phyloP scores from a whole-genome alignment of 2,888 invertebrate genomes.

The Eristalis tenax region DNA sequence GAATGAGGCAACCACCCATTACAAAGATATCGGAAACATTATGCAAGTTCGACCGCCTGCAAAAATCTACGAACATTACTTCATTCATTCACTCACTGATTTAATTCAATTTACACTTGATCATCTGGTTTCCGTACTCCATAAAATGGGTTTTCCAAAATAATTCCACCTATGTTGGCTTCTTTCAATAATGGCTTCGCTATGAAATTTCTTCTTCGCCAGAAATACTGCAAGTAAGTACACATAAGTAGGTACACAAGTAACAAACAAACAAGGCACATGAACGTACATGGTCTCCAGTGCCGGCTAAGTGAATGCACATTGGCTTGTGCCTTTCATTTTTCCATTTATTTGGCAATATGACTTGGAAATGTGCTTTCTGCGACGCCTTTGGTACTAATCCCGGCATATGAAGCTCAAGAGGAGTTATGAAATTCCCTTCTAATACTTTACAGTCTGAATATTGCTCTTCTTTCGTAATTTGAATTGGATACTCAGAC shows the following conservation, averaged over 20 bases:
- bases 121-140: slow-evolving; percentile 93
- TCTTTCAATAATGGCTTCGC: slow-evolving; percentile 95
- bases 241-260: background rate
- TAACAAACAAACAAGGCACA: background rate
- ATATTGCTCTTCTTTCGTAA: slow-evolving; percentile 90
- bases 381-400: slow-evolving; percentile 92
- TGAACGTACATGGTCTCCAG: slow-evolving; percentile 94
- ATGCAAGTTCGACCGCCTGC: slow-evolving; percentile 92
- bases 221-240: slow-evolving; percentile 87
- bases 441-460: slow-evolving; percentile 89
- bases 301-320: slow-evolving; percentile 97
- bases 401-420: slow-evolving; percentile 91
- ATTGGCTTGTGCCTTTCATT: slow-evolving; percentile 88
- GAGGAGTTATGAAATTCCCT: slow-evolving; percentile 93
- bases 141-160: slow-evolving; percentile 98
- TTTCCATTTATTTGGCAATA: slow-evolving; percentile 91
- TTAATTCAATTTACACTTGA: slow-evolving; percentile 86
- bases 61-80: background rate
- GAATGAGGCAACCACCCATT: slow-evolving; percentile 98
- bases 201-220: slow-evolving; percentile 93
- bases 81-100: background rate
- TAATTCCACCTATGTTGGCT: slow-evolving; percentile 94
- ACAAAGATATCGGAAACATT: slow-evolving; percentile 99
- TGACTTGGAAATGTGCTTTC: slow-evolving; percentile 91
- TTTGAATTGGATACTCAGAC: slow-evolving; percentile 91